Evolutionary conservation across 53 echinoderm and acorn worm species (phyloP).

Genomic region (Paracentrotus lividus): DNA sequence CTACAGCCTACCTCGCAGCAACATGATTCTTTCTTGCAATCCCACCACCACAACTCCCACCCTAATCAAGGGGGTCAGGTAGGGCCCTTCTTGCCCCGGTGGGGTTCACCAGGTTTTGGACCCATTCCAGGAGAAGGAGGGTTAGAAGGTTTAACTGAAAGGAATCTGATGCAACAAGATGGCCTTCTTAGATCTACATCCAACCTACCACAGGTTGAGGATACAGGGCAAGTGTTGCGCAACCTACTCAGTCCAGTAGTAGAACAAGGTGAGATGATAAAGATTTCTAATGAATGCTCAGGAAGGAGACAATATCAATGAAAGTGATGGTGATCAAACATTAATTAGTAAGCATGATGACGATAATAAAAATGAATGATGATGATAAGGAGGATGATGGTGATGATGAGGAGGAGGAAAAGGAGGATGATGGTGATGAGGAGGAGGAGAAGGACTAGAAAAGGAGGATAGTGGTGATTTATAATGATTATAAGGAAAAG

Average conservation of each 20-base stretch:
- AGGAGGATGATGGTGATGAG: neutral
- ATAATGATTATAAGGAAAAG: too few relatives aligned
- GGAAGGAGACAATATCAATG: too few relatives aligned
- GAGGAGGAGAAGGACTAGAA: too few relatives aligned
- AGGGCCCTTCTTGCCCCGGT: neutral
- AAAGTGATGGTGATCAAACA: too few relatives aligned
- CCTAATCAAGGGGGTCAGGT: neutral
- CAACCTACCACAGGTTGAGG: neutral
- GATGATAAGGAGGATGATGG: neutral
- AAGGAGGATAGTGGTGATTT: too few relatives aligned
- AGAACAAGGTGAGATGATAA: neutral
- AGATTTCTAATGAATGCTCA: too few relatives aligned
- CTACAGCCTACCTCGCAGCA: slow-evolving; percentile 30
- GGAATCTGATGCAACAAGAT: neutral
- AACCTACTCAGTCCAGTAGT: slow-evolving; percentile 1
- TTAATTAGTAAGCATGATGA: too few relatives aligned
- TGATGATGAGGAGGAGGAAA: neutral
- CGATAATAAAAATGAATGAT: too few relatives aligned
- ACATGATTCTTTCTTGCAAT: slow-evolving; percentile 24
- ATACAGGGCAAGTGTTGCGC: neutral
- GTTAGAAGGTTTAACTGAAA: neutral
- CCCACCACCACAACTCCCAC: slow-evolving; percentile 15
- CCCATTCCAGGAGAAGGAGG: neutral
- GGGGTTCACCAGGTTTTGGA: neutral
- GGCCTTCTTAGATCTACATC: neutral